A percentile compares a stretch with the other conserved stretches of the same genome.
These are phyloP conservation scores for Bombylius discolor DNA, from an alignment of 2,888 invertebrate species.

Conservation along the genomic window DNA sequence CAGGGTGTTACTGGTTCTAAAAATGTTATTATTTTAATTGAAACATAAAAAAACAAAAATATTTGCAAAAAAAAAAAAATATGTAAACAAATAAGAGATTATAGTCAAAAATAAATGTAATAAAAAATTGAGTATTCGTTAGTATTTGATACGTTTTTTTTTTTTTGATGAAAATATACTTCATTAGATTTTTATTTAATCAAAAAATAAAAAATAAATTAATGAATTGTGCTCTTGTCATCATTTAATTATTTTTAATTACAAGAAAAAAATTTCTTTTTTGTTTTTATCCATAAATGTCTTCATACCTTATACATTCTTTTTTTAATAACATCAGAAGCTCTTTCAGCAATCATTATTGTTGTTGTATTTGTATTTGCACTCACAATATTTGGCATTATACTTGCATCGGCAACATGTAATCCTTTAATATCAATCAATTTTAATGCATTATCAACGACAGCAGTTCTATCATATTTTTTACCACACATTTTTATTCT, in stretches of 20 bases:
- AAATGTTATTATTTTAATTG: too few relatives aligned
- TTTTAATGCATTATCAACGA: constrained; percentile 55
- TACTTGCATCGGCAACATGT: constrained; percentile 66
- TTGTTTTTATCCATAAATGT: not conserved
- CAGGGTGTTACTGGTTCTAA: too few relatives aligned
- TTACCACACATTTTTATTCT: constrained; percentile 68
- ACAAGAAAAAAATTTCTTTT: not conserved
- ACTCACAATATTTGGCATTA: constrained; percentile 66
- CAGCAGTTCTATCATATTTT: constrained; percentile 42
- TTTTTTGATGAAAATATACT: too few relatives aligned
- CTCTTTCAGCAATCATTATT: constrained; percentile 76
- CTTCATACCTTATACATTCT: constrained; percentile 42
- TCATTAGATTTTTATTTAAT: too few relatives aligned
- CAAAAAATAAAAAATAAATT: not conserved
- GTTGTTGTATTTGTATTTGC: constrained; percentile 75
- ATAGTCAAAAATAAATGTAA: too few relatives aligned
- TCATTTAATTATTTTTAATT: too few relatives aligned
- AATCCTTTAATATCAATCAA: constrained; percentile 55
- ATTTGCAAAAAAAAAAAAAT: too few relatives aligned
- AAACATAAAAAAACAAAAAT: too few relatives aligned
- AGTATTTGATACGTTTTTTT: too few relatives aligned
- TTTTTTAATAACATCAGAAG: constrained; percentile 67
- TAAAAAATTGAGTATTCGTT: too few relatives aligned
- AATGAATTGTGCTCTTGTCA: not conserved
- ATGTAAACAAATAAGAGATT: too few relatives aligned